Evolutionary conservation across 1,140 invertebrate genomes (phyloP), one percentile per base, ranked within the genome.

Genomic region (Choristoneura fumiferana): DNA sequence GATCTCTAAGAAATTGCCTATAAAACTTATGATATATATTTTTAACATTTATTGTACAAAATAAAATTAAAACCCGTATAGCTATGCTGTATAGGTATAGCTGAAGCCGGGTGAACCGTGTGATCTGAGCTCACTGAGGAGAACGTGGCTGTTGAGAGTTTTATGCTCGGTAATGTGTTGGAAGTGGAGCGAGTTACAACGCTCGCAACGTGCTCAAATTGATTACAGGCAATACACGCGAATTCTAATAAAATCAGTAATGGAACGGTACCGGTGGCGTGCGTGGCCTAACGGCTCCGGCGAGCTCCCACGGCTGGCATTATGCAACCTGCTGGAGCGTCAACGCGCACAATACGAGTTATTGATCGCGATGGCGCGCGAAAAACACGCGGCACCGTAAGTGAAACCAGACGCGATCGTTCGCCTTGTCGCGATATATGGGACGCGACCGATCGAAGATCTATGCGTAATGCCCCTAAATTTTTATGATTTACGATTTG

Each of bases 221-320:
- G 83, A 88, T 88, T 81, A 76, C 80, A 62, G 65, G 69, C 75
- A 73, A 84, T 85, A 84, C 80, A 87, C 78, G 79, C 74, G 85
- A 84, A 78, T 87, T 87, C 81, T 88, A 87, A 88, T 87, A 86
- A 85, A 87, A 86, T 88, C 84, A 72, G 75, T 78, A 84, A 83
- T 83, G 76, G 82, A 87, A 88, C 85, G 85, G 85, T 87, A 88
- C 77, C 63, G 76, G 69, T 81, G 78, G 81, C 82, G 81, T 85
- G 84, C 78, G 78, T 82, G 82, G 80, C 80, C 81, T 88, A 88
- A 83, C 84, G 82, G 83, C 73, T 61, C 61, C 60, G 60, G 65
- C 62, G 68, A 54, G 77, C 77, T 86, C 83, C 81, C 83, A 86
- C 81, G 83, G 66, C 71, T 67, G 57, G 71, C 75, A 79, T 88